phyloP scores from a whole-genome alignment of 2,113 vertebrate species.

The Brachirus orientalis region DNA sequence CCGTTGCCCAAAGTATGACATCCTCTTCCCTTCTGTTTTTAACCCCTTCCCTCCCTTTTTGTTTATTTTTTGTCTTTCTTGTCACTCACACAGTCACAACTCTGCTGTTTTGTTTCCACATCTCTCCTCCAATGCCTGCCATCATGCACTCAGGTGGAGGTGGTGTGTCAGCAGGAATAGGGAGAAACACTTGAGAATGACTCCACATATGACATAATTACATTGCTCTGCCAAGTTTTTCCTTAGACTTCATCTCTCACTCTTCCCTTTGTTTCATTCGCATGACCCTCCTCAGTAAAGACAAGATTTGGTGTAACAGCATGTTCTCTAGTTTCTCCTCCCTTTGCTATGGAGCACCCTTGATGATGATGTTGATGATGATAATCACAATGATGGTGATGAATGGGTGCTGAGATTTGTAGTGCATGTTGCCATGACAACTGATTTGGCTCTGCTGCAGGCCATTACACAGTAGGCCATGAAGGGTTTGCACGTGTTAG shows the following conservation, averaged over 20 bases:
- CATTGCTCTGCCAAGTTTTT: constrained; percentile 57
- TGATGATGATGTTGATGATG: constrained; percentile 48
- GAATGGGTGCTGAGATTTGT: constrained; percentile 56
- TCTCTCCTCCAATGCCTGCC: constrained; percentile 61
- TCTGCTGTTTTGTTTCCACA: constrained; percentile 53
- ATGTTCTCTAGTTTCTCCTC: constrained; percentile 51
- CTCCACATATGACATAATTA: constrained; percentile 62
- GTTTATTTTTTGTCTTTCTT: not conserved
- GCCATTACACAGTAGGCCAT: constrained; percentile 43
- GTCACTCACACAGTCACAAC: constrained; percentile 49
- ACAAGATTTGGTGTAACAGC: constrained; percentile 46
- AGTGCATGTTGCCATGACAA: constrained; percentile 71
- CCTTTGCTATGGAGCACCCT: constrained; percentile 32
- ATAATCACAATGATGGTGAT: constrained; percentile 48
- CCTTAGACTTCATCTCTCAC: constrained; percentile 58
- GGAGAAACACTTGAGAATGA: constrained; percentile 50
- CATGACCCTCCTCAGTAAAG: constrained; percentile 59
- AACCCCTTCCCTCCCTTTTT: not conserved
- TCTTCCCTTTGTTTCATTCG: constrained; percentile 51
- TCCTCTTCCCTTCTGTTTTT: constrained; percentile 70
- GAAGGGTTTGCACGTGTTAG: constrained; percentile 59
- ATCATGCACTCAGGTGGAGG: constrained; percentile 72
- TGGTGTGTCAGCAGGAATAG: constrained; percentile 53
- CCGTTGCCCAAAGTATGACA: constrained; percentile 86
- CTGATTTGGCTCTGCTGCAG: constrained; percentile 55